Base-by-base conservation (phyloP, 2,113 vertebrate species). In the Psettodes erumei region DNA sequence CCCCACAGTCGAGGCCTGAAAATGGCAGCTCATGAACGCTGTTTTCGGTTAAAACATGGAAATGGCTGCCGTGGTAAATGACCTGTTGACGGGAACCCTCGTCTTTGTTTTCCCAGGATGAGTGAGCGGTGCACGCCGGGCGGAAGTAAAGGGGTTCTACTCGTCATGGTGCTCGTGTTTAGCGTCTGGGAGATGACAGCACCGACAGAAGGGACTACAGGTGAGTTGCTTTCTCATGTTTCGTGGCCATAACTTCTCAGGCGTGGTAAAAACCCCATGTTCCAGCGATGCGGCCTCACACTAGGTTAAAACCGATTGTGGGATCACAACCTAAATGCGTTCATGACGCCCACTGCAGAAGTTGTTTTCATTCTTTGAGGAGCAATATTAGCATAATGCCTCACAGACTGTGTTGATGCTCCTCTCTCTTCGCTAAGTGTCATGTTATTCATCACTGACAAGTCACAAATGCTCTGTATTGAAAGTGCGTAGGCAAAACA, bases 81-180 rank as follows among this genome's bases (percentile, higher is more conserved):
- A 18, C 21, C 23, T 21, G 2, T 30, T 63, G 6, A 48, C 13
- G 16, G n/a, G 51, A n/a, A 30, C 19, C 2, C 28, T 37, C 7
- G 1, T 47, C n/a, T 54, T 33, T 51, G 75, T 51, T 84, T 23
- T 45, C 38, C 8, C 91, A 99, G 98, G 96, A 99, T 99, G 97
- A 97, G 93, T 95, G 96, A 95, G 89, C 95, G 94, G 93, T 95
- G 95, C 89, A 90, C 92, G 79, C 95, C 94, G 91, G 95, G 95
- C 91, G 93, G 94, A 95, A 96, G 93, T 89, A 96, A 96, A 95
- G 95, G 94, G 86, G 95, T 94, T 93, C 92, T 98, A 84, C 95
- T 98, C 80, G 93, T 98, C 86, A 95, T 98, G 93, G 94, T 97
- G 92, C 97, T 96, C 80, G 90, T 96, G 82, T 89, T 98, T 91